Base-by-base conservation (phyloP, 2,888 invertebrate genomes). In the Scaptomyza tumidula region DNA sequence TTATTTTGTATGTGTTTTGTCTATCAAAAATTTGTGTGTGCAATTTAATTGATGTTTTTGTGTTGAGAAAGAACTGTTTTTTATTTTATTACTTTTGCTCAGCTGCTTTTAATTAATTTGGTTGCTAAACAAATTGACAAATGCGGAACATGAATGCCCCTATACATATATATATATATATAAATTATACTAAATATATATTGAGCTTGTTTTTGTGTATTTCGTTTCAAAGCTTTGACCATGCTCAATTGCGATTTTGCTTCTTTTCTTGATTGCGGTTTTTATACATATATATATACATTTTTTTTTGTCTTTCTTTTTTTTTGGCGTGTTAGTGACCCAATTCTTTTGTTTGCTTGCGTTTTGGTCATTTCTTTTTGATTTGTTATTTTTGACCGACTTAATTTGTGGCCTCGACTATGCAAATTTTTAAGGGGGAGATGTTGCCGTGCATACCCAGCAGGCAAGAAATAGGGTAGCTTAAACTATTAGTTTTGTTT, bases 351-450 rank as follows among this genome's bases (percentile, higher is more conserved):
- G 76, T 85, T 66, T 64, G 58, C 67, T 71, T 68, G 71, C 71
- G 64, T 66, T 68, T 80, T 86, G 78, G 81, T 86, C 85, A 81
- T 88, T 88, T 86, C 69, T 84, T 80, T 83, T 78, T 68, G 84
- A 88, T 83, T 86, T 88, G 74, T 88, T 88, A 88, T 83, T 82
- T 88, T 88, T 82, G 86, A 73, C 84, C 64, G 82, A 67, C 67
- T 82, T 86, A 82, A 88, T 86, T 82, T 77, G 83, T 73, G 64
- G 82, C 70, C 71, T 70, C 56, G 67, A 75, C 86, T 88, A 82
- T 82, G 84, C 78, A 88, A 86, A 82, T 82, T 69, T 60, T 24
- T 24, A 19, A n/a, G n/a, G 24, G 24, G 29, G 29, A 7, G 29
- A 5, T 29, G 6, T 29, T 29, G 11, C 35, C 35, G 11, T 13